phyloP scores from a whole-genome alignment of 1,140 invertebrate species.

The Drosophila pachea region DNA sequence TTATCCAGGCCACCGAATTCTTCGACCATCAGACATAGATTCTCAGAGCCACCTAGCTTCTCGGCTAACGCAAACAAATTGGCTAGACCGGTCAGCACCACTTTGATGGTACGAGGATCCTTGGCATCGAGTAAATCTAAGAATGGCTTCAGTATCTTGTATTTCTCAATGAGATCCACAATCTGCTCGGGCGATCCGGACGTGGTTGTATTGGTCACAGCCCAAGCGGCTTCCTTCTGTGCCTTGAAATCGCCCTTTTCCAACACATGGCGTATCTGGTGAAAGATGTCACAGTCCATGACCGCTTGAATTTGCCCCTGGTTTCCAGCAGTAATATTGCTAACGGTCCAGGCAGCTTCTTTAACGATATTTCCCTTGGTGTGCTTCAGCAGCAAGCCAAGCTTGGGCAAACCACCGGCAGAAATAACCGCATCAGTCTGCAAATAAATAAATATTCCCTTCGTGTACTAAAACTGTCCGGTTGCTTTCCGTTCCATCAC shows the following conservation, averaged over 20 bases:
- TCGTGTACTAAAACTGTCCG: neutral
- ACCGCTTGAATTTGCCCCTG: slow-evolving; percentile 95
- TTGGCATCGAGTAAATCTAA: slow-evolving; percentile 89
- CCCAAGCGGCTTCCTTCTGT: slow-evolving; percentile 99
- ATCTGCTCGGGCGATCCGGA: slow-evolving; percentile 94
- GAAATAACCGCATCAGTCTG: slow-evolving; percentile 95
- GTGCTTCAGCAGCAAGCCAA: slow-evolving; percentile 87
- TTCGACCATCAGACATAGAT: slow-evolving; percentile 90
- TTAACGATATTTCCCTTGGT: slow-evolving; percentile 86
- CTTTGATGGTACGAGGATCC: slow-evolving; percentile 88
- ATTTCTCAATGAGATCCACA: slow-evolving; percentile 87
- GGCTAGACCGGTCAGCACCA: slow-evolving; percentile 92
- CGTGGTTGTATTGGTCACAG: slow-evolving; percentile 97
- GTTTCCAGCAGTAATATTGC: slow-evolving; percentile 98
- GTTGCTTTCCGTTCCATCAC: no score
- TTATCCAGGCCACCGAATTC: slow-evolving; percentile 94
- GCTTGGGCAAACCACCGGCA: slow-evolving; percentile 86
- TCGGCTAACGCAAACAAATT: slow-evolving; percentile 86
- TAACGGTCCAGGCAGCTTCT: slow-evolving; percentile 99
- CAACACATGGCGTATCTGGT: slow-evolving; percentile 80
- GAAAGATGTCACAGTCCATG: slow-evolving; percentile 85
- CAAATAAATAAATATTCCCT: neutral
- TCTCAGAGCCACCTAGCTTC: slow-evolving; percentile 87
- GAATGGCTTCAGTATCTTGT: slow-evolving; percentile 91
- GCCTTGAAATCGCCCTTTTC: slow-evolving; percentile 94